Evolutionary conservation across 2,888 invertebrate species (phyloP), one percentile per base, ranked within the genome.

Genomic region (Drosophila greeni): DNA sequence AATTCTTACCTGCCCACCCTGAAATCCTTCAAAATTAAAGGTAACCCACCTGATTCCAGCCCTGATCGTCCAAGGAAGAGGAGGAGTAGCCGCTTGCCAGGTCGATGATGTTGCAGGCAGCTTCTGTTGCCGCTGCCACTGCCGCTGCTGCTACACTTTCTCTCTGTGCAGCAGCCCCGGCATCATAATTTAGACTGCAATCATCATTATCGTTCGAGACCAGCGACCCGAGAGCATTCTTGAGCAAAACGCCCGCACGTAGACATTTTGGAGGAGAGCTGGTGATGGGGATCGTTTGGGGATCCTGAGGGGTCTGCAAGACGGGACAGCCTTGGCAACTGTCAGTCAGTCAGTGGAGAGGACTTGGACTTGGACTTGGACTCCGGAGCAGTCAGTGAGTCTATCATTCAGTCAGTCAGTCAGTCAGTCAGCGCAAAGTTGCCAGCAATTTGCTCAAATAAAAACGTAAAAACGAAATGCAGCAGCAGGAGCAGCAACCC

Each of bases 161-260:
- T 56, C 66, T 55, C 69, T 72, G 70, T 67, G 36, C 60, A 69
- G 61, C 48, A 59, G 67, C 48, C 48, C 39, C 57, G 80, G 85
- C 86, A 84, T 86, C 86, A 84, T 86, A 86, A 87, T 87, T 86
- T 87, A 86, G 86, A 67, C 86, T 85, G 87, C 86, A 86, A 87
- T 86, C 87, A 86, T 87, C 87, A 86, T 86, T 86, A 86, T 82
- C 85, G 81, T 83, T 75, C 42, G 66, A 52, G 77, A 67, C 52
- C 60, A 53, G 69, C 52, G 54, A 47, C 37, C 54, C 55, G 55
- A 43, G 67, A 68, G 66, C 66, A 78, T 83, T 74, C 80, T 70
- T 72, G 60, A 23, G 66, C 68, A 74, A 82, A 82, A 82, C 82
- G 82, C 82, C 82, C 82, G 82, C 82, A 85, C 82, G 82, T 82